A percentile compares a stretch with the other conserved stretches of the same genome.
These are phyloP conservation scores for Tuta absoluta DNA, from an alignment of 2,888 invertebrate species.

Conservation along the genomic window DNA sequence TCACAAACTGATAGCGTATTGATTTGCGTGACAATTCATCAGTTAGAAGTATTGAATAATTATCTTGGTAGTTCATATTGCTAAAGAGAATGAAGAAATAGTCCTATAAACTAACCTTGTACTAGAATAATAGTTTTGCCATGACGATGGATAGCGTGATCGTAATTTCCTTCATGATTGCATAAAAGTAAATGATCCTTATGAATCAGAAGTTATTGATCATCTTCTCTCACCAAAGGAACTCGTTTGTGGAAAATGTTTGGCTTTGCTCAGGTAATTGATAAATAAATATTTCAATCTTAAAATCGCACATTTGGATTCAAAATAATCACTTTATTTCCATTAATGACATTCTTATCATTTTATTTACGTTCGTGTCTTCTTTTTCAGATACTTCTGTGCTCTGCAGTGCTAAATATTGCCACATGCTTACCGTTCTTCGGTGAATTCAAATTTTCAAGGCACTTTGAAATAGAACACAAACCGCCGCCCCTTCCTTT, in stretches of 20 bases:
- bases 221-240: slow-evolving; percentile 36
- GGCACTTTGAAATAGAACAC: slow-evolving; percentile 51
- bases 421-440: slow-evolving; percentile 42
- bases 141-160: slow-evolving; percentile 32
- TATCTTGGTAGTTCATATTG: neutral
- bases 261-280: slow-evolving; percentile 37
- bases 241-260: slow-evolving; percentile 39
- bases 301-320: no score
- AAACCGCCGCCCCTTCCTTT: slow-evolving; percentile 45
- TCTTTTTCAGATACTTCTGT: slow-evolving; percentile 40
- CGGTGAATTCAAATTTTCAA: slow-evolving; percentile 50
- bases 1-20: neutral
- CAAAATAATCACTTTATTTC: no score
- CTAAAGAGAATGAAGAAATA: slow-evolving; percentile 24
- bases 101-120: slow-evolving; percentile 32
- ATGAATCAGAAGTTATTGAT: slow-evolving; percentile 35
- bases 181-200: slow-evolving; percentile 31
- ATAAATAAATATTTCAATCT: no score
- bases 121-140: slow-evolving; percentile 24
- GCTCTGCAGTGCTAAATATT: slow-evolving; percentile 34
- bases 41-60: neutral
- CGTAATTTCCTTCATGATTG: slow-evolving; percentile 27
- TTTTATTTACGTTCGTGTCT: neutral
- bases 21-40: neutral
- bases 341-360: no score